A percentile compares a stretch with the other conserved stretches of the same genome.
Evolutionary conservation across 2,113 vertebrate genomes (phyloP).

Genomic region (Eidolon helvum): DNA sequence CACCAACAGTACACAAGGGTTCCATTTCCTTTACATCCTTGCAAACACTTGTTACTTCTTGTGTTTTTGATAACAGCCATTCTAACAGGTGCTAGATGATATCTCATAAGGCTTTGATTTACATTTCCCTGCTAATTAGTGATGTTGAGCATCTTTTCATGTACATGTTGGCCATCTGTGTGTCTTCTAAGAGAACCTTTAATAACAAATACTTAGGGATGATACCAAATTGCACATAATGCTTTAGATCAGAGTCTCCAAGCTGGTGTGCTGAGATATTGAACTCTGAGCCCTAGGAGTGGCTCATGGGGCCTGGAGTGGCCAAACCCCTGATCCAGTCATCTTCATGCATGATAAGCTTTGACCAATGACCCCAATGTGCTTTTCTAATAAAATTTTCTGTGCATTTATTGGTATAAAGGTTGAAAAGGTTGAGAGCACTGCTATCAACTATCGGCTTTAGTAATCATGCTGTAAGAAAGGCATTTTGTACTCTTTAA

Average conservation of each 20-base stretch:
- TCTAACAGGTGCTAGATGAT: neutral
- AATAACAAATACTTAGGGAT: conserved; percentile 57
- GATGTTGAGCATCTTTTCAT: neutral
- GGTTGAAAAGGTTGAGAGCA: neutral
- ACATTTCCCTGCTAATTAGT: neutral
- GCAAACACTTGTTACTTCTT: neutral
- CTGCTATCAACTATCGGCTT: conserved; percentile 56
- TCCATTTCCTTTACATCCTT: neutral
- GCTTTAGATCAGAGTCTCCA: neutral
- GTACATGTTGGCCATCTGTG: neutral
- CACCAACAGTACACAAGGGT: neutral
- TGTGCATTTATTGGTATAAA: neutral
- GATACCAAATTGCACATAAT: conserved; percentile 47
- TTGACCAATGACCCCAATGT: neutral
- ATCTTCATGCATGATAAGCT: neutral
- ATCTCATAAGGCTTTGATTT: neutral
- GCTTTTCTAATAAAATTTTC: neutral
- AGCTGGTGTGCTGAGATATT: neutral
- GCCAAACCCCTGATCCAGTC: neutral
- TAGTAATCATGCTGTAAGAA: conserved; percentile 50
- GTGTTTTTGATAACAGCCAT: neutral
- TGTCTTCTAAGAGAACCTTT: conserved; percentile 44
- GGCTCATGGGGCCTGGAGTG: neutral
- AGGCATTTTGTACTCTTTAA: conserved; percentile 45
- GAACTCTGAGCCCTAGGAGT: neutral